These are phyloP conservation scores for Chorisops tibialis DNA, from an alignment of 2,888 invertebrate species.

Conservation along the genomic window DNA sequence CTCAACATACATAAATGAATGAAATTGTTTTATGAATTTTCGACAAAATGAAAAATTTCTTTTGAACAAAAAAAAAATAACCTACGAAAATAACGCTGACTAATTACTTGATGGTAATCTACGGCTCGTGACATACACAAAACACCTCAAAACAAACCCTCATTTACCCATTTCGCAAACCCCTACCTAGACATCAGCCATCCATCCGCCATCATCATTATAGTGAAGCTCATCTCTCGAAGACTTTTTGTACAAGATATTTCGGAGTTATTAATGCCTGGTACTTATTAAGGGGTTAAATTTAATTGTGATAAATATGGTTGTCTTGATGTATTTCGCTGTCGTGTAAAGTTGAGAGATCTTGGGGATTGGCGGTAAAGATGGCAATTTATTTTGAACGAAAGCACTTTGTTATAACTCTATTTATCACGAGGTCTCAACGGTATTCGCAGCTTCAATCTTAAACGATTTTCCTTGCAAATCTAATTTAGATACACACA, in stretches of 20 bases:
- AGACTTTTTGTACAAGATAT: not conserved
- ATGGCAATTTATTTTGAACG: slow-evolving; percentile 30
- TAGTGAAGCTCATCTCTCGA: not conserved
- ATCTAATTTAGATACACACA: slow-evolving; percentile 3
- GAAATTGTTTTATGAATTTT: slow-evolving; percentile 1
- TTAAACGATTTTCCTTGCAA: not conserved
- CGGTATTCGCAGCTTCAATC: not conserved
- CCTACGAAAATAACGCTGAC: slow-evolving; percentile 27
- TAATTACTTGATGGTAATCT: slow-evolving; percentile 31
- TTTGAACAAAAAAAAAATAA: too few species aligned
- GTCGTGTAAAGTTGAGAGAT: slow-evolving; percentile 13
- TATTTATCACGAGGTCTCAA: slow-evolving; percentile 15
- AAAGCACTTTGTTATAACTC: slow-evolving; percentile 17
- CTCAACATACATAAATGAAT: slow-evolving; percentile 2
- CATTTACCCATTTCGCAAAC: not conserved
- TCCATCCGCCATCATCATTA: not conserved
- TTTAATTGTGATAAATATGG: slow-evolving; percentile 34
- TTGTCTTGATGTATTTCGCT: slow-evolving; percentile 11
- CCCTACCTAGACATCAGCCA: not conserved
- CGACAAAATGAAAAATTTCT: slow-evolving; percentile 28
- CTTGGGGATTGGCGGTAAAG: slow-evolving; percentile 29
- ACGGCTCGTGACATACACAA: slow-evolving; percentile 4
- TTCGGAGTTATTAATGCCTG: slow-evolving; percentile 30
- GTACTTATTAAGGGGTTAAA: slow-evolving; percentile 33
- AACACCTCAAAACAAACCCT: not conserved